Percentiles rank a stretch among this genome's conserved stretches.
These are phyloP conservation scores for Neolamprologus longior DNA, from an alignment of 2,113 vertebrate genomes.

Conservation along the genomic window DNA sequence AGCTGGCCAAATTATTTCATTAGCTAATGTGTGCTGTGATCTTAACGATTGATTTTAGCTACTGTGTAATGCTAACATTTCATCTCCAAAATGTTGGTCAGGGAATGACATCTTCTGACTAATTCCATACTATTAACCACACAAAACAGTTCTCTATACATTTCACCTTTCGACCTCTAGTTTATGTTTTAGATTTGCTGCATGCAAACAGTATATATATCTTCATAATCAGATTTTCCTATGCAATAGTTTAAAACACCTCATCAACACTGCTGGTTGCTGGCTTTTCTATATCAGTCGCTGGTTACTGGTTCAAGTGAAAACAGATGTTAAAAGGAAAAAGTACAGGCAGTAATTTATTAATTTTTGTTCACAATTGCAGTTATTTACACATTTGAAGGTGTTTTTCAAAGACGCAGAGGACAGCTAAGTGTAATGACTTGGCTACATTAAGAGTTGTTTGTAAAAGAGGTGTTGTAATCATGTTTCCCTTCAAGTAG, in stretches of 20 bases:
- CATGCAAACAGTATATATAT: background rate
- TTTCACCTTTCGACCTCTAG: background rate
- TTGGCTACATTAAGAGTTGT: background rate
- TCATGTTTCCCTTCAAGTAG: background rate
- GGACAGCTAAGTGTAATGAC: background rate
- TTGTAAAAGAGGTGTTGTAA: background rate
- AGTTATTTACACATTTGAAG: background rate
- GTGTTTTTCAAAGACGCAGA: background rate
- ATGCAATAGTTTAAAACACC: background rate
- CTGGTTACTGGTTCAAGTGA: background rate
- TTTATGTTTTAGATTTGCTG: background rate
- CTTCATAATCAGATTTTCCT: background rate
- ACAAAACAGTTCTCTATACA: background rate
- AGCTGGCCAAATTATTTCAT: background rate
- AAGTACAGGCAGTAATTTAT: background rate
- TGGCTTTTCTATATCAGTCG: background rate
- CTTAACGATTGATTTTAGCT: background rate
- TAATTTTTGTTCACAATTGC: background rate
- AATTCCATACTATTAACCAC: background rate
- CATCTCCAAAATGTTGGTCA: background rate
- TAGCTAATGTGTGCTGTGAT: background rate
- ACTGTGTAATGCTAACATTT: background rate
- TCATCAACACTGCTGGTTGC: rapidly evolving
- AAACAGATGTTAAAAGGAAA: background rate
- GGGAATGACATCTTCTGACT: background rate